A percentile compares a stretch with the other conserved stretches of the same genome.
These are phyloP conservation scores for Allophyes oxyacanthae DNA, from an alignment of 2,888 invertebrate genomes.

Conservation along the genomic window DNA sequence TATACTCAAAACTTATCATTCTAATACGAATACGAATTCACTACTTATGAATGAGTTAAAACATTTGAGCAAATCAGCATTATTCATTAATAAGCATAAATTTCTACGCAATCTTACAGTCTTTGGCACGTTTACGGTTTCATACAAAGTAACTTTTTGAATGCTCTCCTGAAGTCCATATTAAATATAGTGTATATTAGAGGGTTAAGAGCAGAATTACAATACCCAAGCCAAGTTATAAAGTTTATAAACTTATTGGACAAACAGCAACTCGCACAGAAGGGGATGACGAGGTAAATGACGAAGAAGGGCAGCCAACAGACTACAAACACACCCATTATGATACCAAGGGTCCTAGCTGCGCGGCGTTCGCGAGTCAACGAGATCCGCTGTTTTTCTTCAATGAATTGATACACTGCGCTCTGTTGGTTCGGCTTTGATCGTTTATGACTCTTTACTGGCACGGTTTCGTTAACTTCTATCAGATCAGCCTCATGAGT, in stretches of 20 bases:
- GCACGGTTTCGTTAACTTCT: conserved; percentile 70
- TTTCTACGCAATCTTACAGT: conserved; percentile 59
- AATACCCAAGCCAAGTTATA: conserved; percentile 98
- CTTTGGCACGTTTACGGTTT: conserved; percentile 80
- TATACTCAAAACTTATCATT: conserved; percentile 22
- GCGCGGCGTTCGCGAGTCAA: conserved; percentile 98
- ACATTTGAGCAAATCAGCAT: conserved; percentile 83
- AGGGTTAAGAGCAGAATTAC: conserved; percentile 97
- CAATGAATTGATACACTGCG: conserved; percentile 95
- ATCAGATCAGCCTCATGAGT: conserved; percentile 80
- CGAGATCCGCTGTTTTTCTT: conserved; percentile 96
- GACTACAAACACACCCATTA: conserved; percentile 99
- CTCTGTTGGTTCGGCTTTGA: conserved; percentile 82
- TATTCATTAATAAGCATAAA: conserved; percentile 65
- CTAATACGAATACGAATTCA: conserved; percentile 38
- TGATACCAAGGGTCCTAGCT: conserved; percentile 98
- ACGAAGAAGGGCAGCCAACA: conserved; percentile 99
- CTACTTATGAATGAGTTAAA: conserved; percentile 66
- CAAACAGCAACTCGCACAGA: conserved; percentile 94
- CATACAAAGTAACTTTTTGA: conserved; percentile 92
- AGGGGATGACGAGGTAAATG: conserved; percentile 97
- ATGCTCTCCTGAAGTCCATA: conserved; percentile 97
- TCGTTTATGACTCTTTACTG: conserved; percentile 70
- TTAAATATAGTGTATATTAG: conserved; percentile 98
- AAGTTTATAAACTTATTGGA: conserved; percentile 95